Evolutionary conservation across 2,113 vertebrate species (phyloP).

Genomic region (Nycticorax nycticorax): DNA sequence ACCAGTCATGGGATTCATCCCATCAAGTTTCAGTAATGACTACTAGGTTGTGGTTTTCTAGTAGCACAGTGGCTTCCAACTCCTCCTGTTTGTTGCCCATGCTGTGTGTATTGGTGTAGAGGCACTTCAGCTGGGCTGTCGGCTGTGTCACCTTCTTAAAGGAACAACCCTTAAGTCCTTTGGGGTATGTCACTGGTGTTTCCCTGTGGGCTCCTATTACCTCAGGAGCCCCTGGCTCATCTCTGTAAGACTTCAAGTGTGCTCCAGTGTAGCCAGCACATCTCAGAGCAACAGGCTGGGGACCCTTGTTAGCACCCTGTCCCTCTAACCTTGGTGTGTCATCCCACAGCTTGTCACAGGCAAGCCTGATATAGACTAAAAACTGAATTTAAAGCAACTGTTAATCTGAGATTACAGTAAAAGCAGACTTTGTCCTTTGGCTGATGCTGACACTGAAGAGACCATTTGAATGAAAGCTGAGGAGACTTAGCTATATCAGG

Average conservation of each 20-base stretch:
- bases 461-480: slow-evolving; percentile 21
- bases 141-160: background rate
- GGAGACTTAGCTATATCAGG: slow-evolving; percentile 33
- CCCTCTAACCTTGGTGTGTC: background rate
- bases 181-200: background rate
- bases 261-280: background rate
- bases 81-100: background rate
- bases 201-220: background rate
- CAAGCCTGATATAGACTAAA: background rate
- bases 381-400: slow-evolving; percentile 1
- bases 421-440: background rate
- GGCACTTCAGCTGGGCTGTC: background rate
- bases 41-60: background rate
- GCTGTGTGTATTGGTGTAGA: background rate
- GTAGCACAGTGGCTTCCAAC: background rate
- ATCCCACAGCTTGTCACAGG: background rate
- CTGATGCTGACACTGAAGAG: background rate
- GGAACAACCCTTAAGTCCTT: background rate
- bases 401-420: slow-evolving; percentile 21
- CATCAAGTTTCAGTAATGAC: background rate
- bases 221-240: background rate
- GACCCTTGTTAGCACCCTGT: background rate
- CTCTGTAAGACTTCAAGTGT: background rate
- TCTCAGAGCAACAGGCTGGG: background rate
- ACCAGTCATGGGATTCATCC: background rate